Percentiles rank a stretch among this genome's conserved stretches.
Evolutionary conservation across 2,113 vertebrate genomes (phyloP).

Genomic region (Crotalus tigris): DNA sequence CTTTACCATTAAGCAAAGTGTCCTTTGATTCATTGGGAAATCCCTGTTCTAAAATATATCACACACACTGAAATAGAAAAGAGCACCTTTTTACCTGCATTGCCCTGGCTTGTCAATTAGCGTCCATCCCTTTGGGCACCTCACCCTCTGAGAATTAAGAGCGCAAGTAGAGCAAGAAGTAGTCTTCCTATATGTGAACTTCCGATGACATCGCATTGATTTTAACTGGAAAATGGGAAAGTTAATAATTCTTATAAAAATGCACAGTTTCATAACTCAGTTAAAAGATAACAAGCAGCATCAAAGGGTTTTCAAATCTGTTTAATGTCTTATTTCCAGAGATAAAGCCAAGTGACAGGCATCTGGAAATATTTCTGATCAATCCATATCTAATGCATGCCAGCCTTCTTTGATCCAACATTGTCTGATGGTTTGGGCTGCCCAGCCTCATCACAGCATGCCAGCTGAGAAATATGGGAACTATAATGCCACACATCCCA

Average conservation of each 20-base stretch:
- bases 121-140: slow-evolving; percentile 73
- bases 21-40: not conserved
- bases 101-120: slow-evolving; percentile 26
- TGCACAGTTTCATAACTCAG: not conserved
- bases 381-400: not conserved
- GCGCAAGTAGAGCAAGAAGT: slow-evolving; percentile 76
- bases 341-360: not conserved
- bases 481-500: not conserved
- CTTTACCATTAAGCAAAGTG: not conserved
- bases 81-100: slow-evolving; percentile 72
- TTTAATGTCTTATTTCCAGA: not conserved
- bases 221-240: slow-evolving; percentile 42
- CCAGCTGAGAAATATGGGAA: not conserved
- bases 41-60: not conserved
- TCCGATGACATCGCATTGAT: slow-evolving; percentile 68
- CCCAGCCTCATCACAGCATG: not conserved
- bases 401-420: not conserved
- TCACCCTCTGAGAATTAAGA: slow-evolving; percentile 29
- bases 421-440: not conserved
- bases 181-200: slow-evolving; percentile 48
- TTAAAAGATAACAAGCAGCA: not conserved
- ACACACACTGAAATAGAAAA: not conserved
- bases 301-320: not conserved
- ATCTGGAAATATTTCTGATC: not conserved
- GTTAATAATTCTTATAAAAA: not conserved